These are phyloP conservation scores for Caenorhabditis elegans DNA, from an alignment of 1,140 invertebrate species.

Conservation along the genomic window WBcel235 BX284606.5:9931501-9932000, in stretches of 20 bases:
- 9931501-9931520: background rate
- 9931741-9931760: constrained; percentile 30
- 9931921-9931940: too few relatives aligned
- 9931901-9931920: background rate
- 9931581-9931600: background rate
- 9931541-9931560: background rate
- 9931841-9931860: background rate
- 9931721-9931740: constrained; percentile 33
- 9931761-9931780: background rate
- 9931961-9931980: too few relatives aligned
- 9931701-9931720: constrained; percentile 11
- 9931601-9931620: constrained; percentile 29
- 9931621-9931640: constrained; percentile 22
- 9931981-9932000: too few relatives aligned
- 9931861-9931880: constrained; percentile 1
- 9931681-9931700: constrained; percentile 19
- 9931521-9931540: background rate
- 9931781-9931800: background rate
- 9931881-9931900: background rate
- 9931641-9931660: constrained; percentile 5
- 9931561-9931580: background rate
- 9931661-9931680: background rate
- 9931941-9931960: too few relatives aligned
- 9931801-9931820: constrained; percentile 6
- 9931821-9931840: constrained; percentile 8